Percentiles rank a stretch among this genome's conserved stretches.
These are phyloP conservation scores for Sebastes alutus DNA, from an alignment of 2,797 vertebrate species.

Conservation along the genomic window DNA sequence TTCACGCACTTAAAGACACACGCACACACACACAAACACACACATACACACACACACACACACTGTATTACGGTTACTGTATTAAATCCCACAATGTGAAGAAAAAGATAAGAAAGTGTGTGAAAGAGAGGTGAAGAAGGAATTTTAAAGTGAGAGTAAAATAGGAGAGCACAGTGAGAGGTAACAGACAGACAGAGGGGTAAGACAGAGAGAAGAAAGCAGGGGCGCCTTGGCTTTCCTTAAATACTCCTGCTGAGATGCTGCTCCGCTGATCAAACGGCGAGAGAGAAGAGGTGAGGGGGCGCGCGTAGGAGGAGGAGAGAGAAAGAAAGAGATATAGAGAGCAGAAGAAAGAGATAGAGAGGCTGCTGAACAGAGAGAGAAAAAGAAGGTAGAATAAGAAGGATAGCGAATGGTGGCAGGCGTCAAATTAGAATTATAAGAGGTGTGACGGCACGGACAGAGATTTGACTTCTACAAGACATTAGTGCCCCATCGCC, in stretches of 20 bases:
- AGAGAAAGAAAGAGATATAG: constrained; percentile 48
- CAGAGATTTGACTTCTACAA: constrained; percentile 50
- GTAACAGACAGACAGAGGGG: constrained; percentile 24
- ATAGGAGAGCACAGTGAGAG: constrained; percentile 40
- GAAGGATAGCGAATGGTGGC: constrained; percentile 16
- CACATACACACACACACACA: constrained; percentile 30
- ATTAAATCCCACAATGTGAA: constrained; percentile 26
- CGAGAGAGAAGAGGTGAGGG: constrained; percentile 69
- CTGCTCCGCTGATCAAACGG: constrained; percentile 69
- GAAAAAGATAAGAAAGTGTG: constrained; percentile 24
- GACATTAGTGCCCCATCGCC: constrained; percentile 32
- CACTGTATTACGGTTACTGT: constrained; percentile 9
- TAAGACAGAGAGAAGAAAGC: constrained; percentile 43
- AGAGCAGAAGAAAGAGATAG: constrained; percentile 50
- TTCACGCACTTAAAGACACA: constrained; percentile 31
- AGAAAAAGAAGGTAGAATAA: constrained; percentile 7
- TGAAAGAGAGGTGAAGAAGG: constrained; percentile 29
- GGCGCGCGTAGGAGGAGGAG: constrained; percentile 56
- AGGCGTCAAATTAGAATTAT: constrained; percentile 32
- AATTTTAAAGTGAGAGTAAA: constrained; percentile 53
- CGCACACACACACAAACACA: constrained; percentile 6
- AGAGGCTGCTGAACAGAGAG: constrained; percentile 39
- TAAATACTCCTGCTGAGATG: constrained; percentile 72
- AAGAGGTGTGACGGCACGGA: constrained; percentile 27
- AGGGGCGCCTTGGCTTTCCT: constrained; percentile 58